These are phyloP conservation scores for Rhingia campestris DNA, from an alignment of 2,888 invertebrate species.

Conservation along the genomic window DNA sequence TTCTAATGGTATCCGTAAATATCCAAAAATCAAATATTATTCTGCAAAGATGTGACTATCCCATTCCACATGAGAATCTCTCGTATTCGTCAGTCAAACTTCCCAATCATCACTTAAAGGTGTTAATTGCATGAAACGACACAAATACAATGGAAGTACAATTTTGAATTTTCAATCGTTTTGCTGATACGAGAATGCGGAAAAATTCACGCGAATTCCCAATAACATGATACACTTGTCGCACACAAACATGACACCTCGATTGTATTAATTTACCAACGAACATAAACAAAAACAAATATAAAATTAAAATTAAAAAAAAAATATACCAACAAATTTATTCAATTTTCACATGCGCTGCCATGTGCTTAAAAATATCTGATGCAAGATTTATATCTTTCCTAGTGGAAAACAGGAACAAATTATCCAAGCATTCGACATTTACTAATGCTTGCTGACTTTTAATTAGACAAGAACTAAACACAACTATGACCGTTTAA, in stretches of 20 bases:
- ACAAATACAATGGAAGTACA: not conserved
- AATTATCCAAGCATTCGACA: no score
- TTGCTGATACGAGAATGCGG: conserved; percentile 22
- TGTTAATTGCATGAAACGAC: conserved; percentile 18
- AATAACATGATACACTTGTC: not conserved
- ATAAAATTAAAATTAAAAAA: no score
- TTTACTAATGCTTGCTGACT: no score
- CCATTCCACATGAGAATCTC: not conserved
- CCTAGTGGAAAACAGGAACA: no score
- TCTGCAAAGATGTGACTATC: not conserved
- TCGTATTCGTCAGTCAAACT: not conserved
- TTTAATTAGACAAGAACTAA: no score
- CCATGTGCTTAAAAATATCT: no score
- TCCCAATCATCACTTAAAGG: not conserved
- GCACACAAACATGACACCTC: not conserved
- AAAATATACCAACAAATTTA: no score
- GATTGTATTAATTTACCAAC: not conserved
- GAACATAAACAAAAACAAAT: no score
- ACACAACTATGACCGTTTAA: no score
- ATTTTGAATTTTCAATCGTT: conserved; percentile 8
- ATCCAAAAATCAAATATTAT: conserved; percentile 1
- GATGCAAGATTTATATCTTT: no score
- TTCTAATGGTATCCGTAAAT: not conserved
- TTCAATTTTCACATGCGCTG: no score
- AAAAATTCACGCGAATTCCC: conserved; percentile 10